Evolutionary conservation across 2,888 invertebrate genomes (phyloP), one percentile per base, ranked within the genome.

Genomic region (Xanthorhoe designata): DNA sequence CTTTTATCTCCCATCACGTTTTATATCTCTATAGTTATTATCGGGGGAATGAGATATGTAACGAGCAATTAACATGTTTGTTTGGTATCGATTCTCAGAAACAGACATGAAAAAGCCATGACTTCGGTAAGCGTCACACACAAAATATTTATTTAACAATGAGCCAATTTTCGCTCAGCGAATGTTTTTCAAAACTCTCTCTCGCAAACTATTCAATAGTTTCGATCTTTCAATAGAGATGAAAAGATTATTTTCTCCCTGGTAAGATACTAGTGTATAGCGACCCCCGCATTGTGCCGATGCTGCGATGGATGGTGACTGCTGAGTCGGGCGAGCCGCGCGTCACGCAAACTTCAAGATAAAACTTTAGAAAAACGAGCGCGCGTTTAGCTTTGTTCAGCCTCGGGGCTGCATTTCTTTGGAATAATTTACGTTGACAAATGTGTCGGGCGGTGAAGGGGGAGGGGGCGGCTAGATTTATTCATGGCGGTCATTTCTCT

Each of bases 381-480:
- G 38, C 49, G 38, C 32, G 35, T 32, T 18, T 29, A 10, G 9
- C 35, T 38, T 57, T 49, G 52, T 50, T 35, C 29, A 17, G 35
- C 10, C 53, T 29, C 32, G 45, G 17, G 35, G 50, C 19, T 68
- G 66, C 69, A 67, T 67, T 71, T 73, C 62, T 69, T 68, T 69
- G 64, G 58, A 70, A 71, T 70, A 42, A 68, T 71, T 70, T 64
- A 71, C 55, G 59, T 62, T 69, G 71, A 71, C 66, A 70, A 75
- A 75, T 75, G 75, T 50, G 19, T 24, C 24, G 56, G 42, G 52
- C 42, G 45, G 53, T 17, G 42, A 29, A n/a, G 64, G 15, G 29
- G n/a, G 55, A 13, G 0, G 45, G 29, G 17, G 52, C 15, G 24
- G 15, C 8, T 42, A 17, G 52, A 45, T 47, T 61, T 61, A 61